Conservation (phyloP, 2,888 invertebrate genomes). For the Himalopsyche japonica region DNA sequence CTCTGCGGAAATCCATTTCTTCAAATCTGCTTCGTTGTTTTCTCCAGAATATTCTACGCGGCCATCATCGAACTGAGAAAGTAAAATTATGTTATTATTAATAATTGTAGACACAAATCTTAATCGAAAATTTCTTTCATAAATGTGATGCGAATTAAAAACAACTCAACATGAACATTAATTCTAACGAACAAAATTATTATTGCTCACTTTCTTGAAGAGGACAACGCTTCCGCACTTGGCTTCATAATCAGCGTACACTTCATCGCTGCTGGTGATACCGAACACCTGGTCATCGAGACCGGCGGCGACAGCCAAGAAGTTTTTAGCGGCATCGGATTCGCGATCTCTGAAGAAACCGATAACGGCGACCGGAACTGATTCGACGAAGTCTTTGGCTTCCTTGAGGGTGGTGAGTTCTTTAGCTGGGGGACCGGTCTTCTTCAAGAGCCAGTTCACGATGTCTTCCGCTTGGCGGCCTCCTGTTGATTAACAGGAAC, state of each 20-base stretch:
- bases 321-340: conserved; percentile 80
- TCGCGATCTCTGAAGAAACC: conserved; percentile 88
- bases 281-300: conserved; percentile 91
- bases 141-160: too few relatives aligned
- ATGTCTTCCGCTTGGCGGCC: conserved; percentile 93
- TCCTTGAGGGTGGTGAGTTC: conserved; percentile 77
- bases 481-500: conserved; percentile 56
- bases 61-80: conserved; percentile 80
- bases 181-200: background rate
- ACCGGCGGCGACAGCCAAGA: conserved; percentile 75
- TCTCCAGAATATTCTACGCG: conserved; percentile 75
- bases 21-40: conserved; percentile 67
- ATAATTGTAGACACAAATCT: too few relatives aligned
- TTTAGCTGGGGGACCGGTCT: conserved; percentile 94
- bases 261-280: conserved; percentile 76
- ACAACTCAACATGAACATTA: background rate
- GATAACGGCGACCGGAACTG: conserved; percentile 79
- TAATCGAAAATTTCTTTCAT: too few relatives aligned
- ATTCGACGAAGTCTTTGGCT: conserved; percentile 80
- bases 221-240: conserved; percentile 80
- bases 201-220: conserved; percentile 80
- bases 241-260: conserved; percentile 79
- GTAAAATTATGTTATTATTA: background rate
- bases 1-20: conserved; percentile 81
- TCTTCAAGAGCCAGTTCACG: conserved; percentile 92